These are phyloP conservation scores for Rhinolophus sinicus DNA, from an alignment of 2,113 vertebrate species.

Conservation along the genomic window DNA sequence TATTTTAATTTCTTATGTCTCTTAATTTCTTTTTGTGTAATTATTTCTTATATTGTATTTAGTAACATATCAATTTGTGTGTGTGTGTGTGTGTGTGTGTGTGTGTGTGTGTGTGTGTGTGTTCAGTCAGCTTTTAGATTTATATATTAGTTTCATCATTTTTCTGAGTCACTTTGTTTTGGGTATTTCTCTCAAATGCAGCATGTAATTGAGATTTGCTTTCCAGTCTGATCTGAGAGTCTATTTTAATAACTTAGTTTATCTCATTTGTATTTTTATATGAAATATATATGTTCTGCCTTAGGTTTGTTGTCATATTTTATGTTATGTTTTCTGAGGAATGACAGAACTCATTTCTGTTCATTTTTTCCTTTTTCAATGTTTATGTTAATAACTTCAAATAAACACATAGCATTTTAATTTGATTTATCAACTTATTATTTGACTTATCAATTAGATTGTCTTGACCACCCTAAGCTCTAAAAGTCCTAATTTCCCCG, in stretches of 20 bases:
- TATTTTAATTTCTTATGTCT: conserved; percentile 29
- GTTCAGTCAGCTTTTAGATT: background rate
- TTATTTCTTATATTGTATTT: conserved; percentile 3
- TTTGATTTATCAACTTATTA: background rate
- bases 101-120: background rate
- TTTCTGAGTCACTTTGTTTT: conserved; percentile 41
- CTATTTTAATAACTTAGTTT: conserved; percentile 54
- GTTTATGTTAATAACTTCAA: conserved; percentile 7
- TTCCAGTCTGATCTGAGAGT: conserved; percentile 9
- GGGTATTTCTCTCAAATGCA: background rate
- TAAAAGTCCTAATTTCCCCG: background rate
- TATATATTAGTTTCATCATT: background rate
- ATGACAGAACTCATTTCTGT: conserved; percentile 4
- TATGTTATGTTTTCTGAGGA: conserved; percentile 19
- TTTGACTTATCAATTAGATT: conserved; percentile 8
- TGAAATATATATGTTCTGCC: conserved; percentile 29
- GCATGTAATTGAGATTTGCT: background rate
- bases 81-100: background rate
- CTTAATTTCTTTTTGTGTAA: conserved; percentile 42
- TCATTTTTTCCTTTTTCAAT: conserved; percentile 8
- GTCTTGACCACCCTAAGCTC: background rate
- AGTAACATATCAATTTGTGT: background rate
- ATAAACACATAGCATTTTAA: background rate
- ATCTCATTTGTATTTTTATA: conserved; percentile 52
- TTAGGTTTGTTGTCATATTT: background rate